Base-by-base conservation (phyloP, 2,888 invertebrate species). In the Tenthredo scrophulariae region DNA sequence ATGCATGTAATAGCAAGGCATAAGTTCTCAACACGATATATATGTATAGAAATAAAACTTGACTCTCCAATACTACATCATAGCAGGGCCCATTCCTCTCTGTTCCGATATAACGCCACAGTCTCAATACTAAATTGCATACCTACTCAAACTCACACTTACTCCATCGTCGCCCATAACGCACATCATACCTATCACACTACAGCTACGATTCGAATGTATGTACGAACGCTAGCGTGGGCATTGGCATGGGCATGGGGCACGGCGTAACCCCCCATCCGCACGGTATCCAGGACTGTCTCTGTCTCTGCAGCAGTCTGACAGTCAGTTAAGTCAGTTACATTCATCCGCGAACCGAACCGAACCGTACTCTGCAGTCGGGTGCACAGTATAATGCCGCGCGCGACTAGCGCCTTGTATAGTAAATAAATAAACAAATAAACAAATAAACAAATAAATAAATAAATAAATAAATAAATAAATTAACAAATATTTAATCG, bases 281-380 rank as follows among this genome's bases (percentile, higher is more conserved):
- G 33, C 54, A 33, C 29, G 18, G 50, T 33, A 54, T n/a, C 54
- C 77, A 13, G 33, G 77, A 77, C 87, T 87, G 87, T 89, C 84
- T 87, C 85, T 85, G 85, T 75, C 87, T 86, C 86, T 87, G 88
- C 87, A 88, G 88, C 89, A 89, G 87, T 87, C 87, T 88, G 87
- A 87, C 87, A 87, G 89, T 87, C 88, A 90, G 90, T 62, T 89
- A 87, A 89, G 90, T 89, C 90, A 89, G 89, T 90, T 87, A 90
- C 90, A 88, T 88, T 88, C 88, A 83, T 83, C 43, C 67, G 83
- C 67, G 83, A 83, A 83, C n/a, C 54, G 54, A 54, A 54, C n/a
- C 54, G 54, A n/a, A 54, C 54, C 54, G 54, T 7, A 54, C 54
- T 54, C 54, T n/a, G 54, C 54, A 54, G n/a, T 18, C 54, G 54